These are phyloP conservation scores for Hyphantria cunea DNA, from an alignment of 1,140 invertebrate genomes.

Conservation along the genomic window DNA sequence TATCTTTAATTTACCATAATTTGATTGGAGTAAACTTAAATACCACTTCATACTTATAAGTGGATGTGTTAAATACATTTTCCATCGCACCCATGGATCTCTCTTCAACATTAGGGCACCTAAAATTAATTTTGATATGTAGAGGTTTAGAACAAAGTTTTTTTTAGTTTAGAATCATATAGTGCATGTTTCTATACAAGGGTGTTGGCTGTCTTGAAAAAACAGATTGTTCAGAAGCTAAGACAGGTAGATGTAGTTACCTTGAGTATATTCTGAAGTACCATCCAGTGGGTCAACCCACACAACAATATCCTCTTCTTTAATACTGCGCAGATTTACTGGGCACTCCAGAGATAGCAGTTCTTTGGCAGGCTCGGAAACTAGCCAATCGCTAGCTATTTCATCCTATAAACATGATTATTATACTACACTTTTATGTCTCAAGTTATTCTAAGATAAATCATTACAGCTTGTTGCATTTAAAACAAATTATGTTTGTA, in stretches of 20 bases:
- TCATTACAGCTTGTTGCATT: no score
- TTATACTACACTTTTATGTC: no score
- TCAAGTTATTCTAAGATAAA: no score
- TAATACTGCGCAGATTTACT: slow-evolving; percentile 84
- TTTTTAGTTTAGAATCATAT: neutral
- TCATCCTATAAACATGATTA: slow-evolving; percentile 62
- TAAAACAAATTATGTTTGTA: no score
- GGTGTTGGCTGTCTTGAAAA: slow-evolving; percentile 5
- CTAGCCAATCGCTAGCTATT: slow-evolving; percentile 88
- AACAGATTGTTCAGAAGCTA: neutral
- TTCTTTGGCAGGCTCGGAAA: slow-evolving; percentile 86
- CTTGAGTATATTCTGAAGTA: slow-evolving; percentile 96
- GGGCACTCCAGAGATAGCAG: slow-evolving; percentile 89
- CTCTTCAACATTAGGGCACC: slow-evolving; percentile 81
- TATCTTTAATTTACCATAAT: slow-evolving; percentile 78
- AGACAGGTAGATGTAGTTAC: slow-evolving; percentile 36
- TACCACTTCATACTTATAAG: slow-evolving; percentile 81
- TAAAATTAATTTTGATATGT: slow-evolving; percentile 71
- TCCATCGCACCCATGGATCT: slow-evolving; percentile 80
- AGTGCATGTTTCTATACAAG: slow-evolving; percentile 7
- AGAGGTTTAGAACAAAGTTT: no score
- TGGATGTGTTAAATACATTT: slow-evolving; percentile 78
- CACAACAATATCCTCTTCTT: slow-evolving; percentile 90
- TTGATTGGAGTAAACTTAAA: slow-evolving; percentile 79
- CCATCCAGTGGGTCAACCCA: slow-evolving; percentile 99